These are phyloP conservation scores for Adelphocoris suturalis DNA, from an alignment of 2,888 invertebrate species.

Conservation along the genomic window DNA sequence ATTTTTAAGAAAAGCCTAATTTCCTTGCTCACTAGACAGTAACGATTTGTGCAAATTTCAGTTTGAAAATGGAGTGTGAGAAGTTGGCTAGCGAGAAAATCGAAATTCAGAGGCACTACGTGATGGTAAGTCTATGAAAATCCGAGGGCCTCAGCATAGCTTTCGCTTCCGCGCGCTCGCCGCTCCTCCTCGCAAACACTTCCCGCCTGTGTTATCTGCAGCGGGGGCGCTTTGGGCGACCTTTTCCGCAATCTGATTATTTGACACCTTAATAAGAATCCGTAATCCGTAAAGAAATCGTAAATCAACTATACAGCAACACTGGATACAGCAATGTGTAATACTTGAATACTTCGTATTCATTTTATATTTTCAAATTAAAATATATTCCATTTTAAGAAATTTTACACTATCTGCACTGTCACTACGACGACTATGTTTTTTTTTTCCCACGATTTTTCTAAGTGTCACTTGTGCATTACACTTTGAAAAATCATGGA, in stretches of 20 bases:
- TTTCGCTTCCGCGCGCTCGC: slow-evolving; percentile 54
- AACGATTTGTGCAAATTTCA: slow-evolving; percentile 78
- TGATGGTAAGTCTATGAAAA: slow-evolving; percentile 85
- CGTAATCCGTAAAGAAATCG: too few relatives aligned
- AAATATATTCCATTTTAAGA: too few relatives aligned
- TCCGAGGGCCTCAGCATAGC: slow-evolving; percentile 63
- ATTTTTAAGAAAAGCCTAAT: background rate
- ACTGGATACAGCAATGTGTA: too few relatives aligned
- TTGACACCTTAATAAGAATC: background rate
- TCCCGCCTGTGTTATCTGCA: background rate
- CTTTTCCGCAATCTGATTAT: background rate
- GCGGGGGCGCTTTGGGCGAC: background rate
- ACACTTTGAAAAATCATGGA: too few relatives aligned
- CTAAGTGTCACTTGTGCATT: too few relatives aligned
- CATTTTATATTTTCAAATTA: too few relatives aligned
- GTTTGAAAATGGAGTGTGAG: slow-evolving; percentile 92
- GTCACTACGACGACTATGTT: too few relatives aligned
- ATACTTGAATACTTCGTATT: too few relatives aligned
- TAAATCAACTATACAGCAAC: too few relatives aligned
- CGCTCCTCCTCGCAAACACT: slow-evolving; percentile 13
- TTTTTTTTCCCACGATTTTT: too few relatives aligned
- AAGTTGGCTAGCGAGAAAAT: slow-evolving; percentile 93
- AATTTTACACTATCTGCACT: too few relatives aligned
- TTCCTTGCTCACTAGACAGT: background rate
- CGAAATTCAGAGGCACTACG: slow-evolving; percentile 93